Percentiles rank a stretch among this genome's conserved stretches.
phyloP scores from a whole-genome alignment of 2,888 invertebrate genomes.

The Noctua fimbriata region DNA sequence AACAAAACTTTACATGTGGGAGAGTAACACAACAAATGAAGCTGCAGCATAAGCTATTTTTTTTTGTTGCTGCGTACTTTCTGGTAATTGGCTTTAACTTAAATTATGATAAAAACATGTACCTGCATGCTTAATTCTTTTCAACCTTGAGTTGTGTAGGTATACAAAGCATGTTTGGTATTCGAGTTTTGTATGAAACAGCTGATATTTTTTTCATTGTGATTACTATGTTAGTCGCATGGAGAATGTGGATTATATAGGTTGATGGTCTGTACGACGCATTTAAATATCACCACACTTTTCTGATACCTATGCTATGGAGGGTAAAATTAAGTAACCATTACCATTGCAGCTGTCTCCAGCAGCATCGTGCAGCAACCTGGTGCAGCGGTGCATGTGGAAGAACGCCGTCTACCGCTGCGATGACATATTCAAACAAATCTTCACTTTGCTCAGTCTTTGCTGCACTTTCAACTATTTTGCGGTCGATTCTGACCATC shows the following conservation, averaged over 20 bases:
- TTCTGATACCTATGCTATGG: neutral
- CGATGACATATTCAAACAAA: conserved; percentile 85
- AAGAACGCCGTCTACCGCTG: conserved; percentile 89
- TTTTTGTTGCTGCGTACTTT: too few relatives aligned
- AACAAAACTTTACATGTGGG: too few relatives aligned
- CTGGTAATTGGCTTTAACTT: too few relatives aligned
- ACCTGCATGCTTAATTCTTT: too few relatives aligned
- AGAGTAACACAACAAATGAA: too few relatives aligned
- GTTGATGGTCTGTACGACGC: neutral
- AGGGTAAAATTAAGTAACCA: neutral
- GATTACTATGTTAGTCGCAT: too few relatives aligned
- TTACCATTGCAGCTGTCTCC: conserved; percentile 85
- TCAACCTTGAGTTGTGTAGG: too few relatives aligned
- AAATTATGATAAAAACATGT: too few relatives aligned
- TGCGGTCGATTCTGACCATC: conserved; percentile 73
- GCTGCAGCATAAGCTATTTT: too few relatives aligned
- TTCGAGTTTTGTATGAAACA: too few relatives aligned
- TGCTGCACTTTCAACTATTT: conserved; percentile 93
- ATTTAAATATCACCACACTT: neutral
- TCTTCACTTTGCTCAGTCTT: conserved; percentile 86
- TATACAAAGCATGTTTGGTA: too few relatives aligned
- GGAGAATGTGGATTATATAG: neutral
- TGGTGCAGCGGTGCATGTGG: conserved; percentile 91
- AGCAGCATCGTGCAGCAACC: conserved; percentile 82
- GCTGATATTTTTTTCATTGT: too few relatives aligned